Evolutionary conservation across 1,140 invertebrate species (phyloP), one percentile per base, ranked within the genome.

Genomic region (Gerris buenoi): DNA sequence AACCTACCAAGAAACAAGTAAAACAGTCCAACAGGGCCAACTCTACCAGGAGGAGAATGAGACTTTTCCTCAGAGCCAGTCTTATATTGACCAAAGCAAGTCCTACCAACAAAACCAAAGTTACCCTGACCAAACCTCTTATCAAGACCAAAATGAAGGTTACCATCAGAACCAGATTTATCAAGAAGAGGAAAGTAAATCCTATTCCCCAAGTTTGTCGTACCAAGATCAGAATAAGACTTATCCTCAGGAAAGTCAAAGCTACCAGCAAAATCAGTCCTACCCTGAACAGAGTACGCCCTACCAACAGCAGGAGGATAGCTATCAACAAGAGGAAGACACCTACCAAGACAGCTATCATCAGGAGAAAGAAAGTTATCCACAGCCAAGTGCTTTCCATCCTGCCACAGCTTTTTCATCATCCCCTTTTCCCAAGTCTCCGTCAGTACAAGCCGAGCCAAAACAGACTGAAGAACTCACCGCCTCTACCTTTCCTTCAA

Each of bases 341-440:
- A 46, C 5, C 18, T 46, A 46, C 33, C 33, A 46, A 46, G 22
- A 61, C 22, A 22, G 59, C 22, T 25, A 22, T n/a, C 3, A 22
- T 5, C 3, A n/a, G 10, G 59, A 46, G 18, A 46, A 46, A 10
- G 33, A 46, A 46, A 46, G 18, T 46, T 46, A 46, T 18, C 33
- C 5, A 46, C 58, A 60, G 5, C 58, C 58, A 60, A 60, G 58
- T 67, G 59, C 66, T 25, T 67, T 33, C 25, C 29, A 33, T 64
- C 61, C 57, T 63, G 29, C 60, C 14, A 63, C 68, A 23, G n/a
- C 68, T 64, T 28, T 46, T 59, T 56, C 67, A 22, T 23, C 61
- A 15, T 56, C 29, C 25, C 57, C 67, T 10, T 46, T 46, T 46
- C 18, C 33, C 5, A 46, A 46, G 18, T 46, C 33, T 10, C 29